phyloP scores from a whole-genome alignment of 1,140 invertebrate species.

The Leptinotarsa lineolata region DNA sequence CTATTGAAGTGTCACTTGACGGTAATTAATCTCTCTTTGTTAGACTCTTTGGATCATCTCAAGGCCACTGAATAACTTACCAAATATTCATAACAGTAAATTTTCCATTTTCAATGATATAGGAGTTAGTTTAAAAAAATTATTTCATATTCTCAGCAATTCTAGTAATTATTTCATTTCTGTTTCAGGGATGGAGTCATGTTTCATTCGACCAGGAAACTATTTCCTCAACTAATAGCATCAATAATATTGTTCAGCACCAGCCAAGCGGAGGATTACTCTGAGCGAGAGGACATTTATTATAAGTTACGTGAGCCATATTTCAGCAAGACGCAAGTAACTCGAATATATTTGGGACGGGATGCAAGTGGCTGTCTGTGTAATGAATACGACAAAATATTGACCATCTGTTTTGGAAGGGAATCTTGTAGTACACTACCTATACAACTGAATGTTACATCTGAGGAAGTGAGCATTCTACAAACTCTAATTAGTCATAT shows the following conservation, averaged over 20 bases:
- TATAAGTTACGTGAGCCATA: neutral
- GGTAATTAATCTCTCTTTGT: too few relatives aligned
- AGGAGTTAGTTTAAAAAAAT: too few relatives aligned
- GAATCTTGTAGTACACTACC: conserved; percentile 43
- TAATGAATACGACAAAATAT: conserved; percentile 33
- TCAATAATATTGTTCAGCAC: neutral
- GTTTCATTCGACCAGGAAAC: neutral
- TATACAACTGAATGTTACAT: conserved; percentile 31
- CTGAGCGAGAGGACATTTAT: conserved; percentile 1
- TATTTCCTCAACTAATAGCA: neutral
- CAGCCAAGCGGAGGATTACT: neutral
- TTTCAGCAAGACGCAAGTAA: neutral
- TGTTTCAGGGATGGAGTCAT: conserved; percentile 4
- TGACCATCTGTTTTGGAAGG: conserved; percentile 44
- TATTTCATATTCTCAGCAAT: too few relatives aligned
- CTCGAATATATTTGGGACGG: conserved; percentile 23
- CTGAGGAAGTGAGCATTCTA: conserved; percentile 32
- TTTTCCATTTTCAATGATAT: too few relatives aligned
- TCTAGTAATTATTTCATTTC: neutral
- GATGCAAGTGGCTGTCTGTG: conserved; percentile 46
- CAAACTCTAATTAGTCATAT: conserved; percentile 41
- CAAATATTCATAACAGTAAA: too few relatives aligned
- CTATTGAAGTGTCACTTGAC: too few relatives aligned
- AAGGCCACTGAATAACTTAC: too few relatives aligned
- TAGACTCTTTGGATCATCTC: too few relatives aligned